These are phyloP conservation scores for Zaprionus kolodkinae DNA, from an alignment of 1,140 invertebrate genomes.

Conservation along the genomic window DNA sequence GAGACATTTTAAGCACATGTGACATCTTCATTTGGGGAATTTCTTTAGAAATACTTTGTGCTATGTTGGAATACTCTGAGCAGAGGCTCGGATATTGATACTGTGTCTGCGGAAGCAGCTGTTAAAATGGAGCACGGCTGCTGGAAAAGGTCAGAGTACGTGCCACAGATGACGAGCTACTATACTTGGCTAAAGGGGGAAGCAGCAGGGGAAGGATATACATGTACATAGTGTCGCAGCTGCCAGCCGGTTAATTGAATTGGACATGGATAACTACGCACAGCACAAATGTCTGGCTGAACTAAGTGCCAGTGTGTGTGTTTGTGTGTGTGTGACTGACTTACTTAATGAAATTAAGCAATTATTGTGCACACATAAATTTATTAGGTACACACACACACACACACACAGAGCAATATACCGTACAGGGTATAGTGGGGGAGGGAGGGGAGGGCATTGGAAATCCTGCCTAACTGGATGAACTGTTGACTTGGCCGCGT, in stretches of 20 bases:
- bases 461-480: constrained; percentile 7
- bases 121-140: constrained; percentile 41
- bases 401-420: background rate
- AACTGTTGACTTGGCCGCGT: constrained; percentile 59
- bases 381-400: constrained; percentile 56
- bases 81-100: constrained; percentile 34
- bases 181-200: background rate
- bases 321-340: constrained; percentile 42
- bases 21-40: background rate
- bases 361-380: constrained; percentile 70
- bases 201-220: background rate
- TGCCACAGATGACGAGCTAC: constrained; percentile 2
- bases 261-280: constrained; percentile 64
- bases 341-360: constrained; percentile 80
- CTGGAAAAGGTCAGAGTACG: constrained; percentile 27
- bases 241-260: constrained; percentile 72
- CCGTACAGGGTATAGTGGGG: background rate
- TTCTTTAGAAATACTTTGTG: background rate
- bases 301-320: constrained; percentile 7
- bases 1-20: background rate
- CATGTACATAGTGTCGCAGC: constrained; percentile 36
- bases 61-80: too few species aligned
- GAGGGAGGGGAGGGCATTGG: background rate
- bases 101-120: constrained; percentile 43
- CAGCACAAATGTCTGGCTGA: constrained; percentile 13